Evolutionary conservation across 2,797 vertebrate species (phyloP).

Genomic region (Geotrypetes seraphini): DNA sequence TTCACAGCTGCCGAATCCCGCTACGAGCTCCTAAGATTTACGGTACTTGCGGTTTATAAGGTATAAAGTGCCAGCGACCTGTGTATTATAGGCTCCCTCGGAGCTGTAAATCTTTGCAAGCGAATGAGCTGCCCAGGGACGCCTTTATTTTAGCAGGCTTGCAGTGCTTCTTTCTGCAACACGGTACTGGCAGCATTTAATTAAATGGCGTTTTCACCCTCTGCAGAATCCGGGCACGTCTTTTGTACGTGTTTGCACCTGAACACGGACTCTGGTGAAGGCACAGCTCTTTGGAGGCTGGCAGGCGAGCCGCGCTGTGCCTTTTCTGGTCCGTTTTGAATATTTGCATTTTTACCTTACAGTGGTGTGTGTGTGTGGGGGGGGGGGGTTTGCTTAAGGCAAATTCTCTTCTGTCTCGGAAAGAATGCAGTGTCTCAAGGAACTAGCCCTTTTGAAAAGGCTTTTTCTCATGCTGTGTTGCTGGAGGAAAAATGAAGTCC

Average conservation of each 20-base stretch:
- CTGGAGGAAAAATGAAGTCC: too few relatives aligned
- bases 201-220: conserved; percentile 14
- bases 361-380: too few relatives aligned
- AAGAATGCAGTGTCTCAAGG: background rate
- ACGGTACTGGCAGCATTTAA: conserved; percentile 1
- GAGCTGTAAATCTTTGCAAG: too few relatives aligned
- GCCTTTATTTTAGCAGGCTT: conserved; percentile 26
- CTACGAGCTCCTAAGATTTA: conserved; percentile 29
- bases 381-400: background rate
- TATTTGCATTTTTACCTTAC: background rate
- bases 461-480: too few relatives aligned
- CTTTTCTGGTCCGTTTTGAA: too few relatives aligned
- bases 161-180: conserved; percentile 4
- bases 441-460: too few relatives aligned
- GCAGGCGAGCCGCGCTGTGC: too few relatives aligned
- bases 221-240: conserved; percentile 9
- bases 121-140: conserved; percentile 12
- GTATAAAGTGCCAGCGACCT: too few relatives aligned
- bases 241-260: background rate
- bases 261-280: too few relatives aligned
- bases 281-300: conserved; percentile 16
- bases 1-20: conserved; percentile 19
- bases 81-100: conserved; percentile 24
- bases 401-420: background rate
- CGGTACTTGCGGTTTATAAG: conserved; percentile 22